Base-by-base conservation (phyloP, 2,888 invertebrate genomes). In the Pediacus dermestoides region DNA sequence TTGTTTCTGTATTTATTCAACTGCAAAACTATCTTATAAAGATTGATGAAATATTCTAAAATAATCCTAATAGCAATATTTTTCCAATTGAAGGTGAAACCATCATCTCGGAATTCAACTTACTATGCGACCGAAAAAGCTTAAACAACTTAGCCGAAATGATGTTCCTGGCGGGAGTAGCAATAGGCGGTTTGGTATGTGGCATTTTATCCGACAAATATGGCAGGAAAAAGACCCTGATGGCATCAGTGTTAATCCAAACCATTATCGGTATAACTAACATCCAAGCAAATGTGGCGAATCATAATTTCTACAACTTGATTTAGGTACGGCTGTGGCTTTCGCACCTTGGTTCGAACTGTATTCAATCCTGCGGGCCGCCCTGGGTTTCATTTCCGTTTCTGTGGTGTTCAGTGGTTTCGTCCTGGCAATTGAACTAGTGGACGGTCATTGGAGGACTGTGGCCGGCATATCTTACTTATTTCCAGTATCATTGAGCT, bases 321-420 rank as follows among this genome's bases (percentile, higher is more conserved):
- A 60, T 62, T 32, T 34, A 69, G 68, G 69, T 22, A 60, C 62
- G 6, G 30, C 77, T n/a, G 77, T 86, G 1, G 78, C 85, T 7
- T 77, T 88, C 53, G 78, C 80, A 2, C 80, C 82, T 11, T 81
- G 82, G 50, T 85, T 81, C 66, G 71, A 80, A 49, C 72, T 85
- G 46, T 88, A 86, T 67, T 74, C 85, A 28, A 67, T 79, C 0
- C 73, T 88, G 26, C 72, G 88, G 27, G 78, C 83, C 2, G 58
- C 83, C 2, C 75, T 86, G 63, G 88, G 88, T 1, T 78, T 83
- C 51, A 82, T 85, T 8, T 85, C 84, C 1, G 85, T 87, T n/a
- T 85, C 87, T 10, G 82, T 88, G 30, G 88, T 88, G 13, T 85
- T 87, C 64, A 82, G 86, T 22, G 85, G 84, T 14, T 85, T 88